Percentiles rank a stretch among this genome's conserved stretches.
Evolutionary conservation across 2,113 vertebrate genomes (phyloP).

Genomic region (Rafetus swinhoei): DNA sequence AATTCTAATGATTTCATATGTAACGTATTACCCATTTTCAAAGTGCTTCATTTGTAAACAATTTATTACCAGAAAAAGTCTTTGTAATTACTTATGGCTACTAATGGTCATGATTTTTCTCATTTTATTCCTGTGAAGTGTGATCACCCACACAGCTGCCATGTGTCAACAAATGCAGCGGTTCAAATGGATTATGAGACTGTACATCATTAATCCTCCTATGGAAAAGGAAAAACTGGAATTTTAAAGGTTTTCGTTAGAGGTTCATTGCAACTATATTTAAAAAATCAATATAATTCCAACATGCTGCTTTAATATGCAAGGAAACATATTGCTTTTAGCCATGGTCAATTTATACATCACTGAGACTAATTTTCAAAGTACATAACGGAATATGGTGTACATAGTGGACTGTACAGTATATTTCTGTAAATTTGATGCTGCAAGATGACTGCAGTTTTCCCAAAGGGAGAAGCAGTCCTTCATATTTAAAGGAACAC

Average conservation of each 20-base stretch:
- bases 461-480: neutral
- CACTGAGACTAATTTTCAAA: neutral
- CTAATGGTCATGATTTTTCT: conserved; percentile 52
- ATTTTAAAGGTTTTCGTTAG: neutral
- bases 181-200: neutral
- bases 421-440: neutral
- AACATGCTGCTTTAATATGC: neutral
- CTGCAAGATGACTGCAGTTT: neutral
- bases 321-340: neutral
- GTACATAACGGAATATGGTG: neutral
- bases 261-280: neutral
- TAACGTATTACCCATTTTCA: conserved; percentile 28
- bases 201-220: conserved; percentile 3
- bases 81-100: conserved; percentile 59
- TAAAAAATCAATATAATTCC: neutral
- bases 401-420: neutral
- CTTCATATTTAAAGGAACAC: neutral
- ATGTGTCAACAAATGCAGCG: neutral
- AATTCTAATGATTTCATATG: conserved; percentile 34
- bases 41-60: conserved; percentile 29
- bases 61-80: conserved; percentile 60
- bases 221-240: neutral
- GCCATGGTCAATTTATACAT: neutral
- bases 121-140: conserved; percentile 19
- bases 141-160: neutral